phyloP scores from a whole-genome alignment of 1,140 invertebrate genomes.

The Lineus longissimus region DNA sequence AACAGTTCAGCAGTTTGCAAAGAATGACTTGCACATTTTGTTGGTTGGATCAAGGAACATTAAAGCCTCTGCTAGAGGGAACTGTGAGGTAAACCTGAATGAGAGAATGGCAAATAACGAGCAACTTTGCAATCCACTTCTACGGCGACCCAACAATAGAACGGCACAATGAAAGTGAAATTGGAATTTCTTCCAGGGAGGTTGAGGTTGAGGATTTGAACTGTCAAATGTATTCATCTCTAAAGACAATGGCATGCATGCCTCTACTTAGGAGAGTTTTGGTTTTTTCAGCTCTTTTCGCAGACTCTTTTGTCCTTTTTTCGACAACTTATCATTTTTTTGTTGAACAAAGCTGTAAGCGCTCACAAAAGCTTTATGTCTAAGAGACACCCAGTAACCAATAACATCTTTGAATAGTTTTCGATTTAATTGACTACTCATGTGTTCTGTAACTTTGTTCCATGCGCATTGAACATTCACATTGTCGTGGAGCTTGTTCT shows the following conservation, averaged over 20 bases:
- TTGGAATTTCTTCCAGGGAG: background rate
- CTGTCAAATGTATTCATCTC: background rate
- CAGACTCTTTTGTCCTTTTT: no score
- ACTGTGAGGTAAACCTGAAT: background rate
- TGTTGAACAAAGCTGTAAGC: no score
- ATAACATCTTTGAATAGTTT: background rate
- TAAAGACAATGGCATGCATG: background rate
- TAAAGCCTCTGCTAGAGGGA: background rate
- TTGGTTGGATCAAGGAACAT: background rate
- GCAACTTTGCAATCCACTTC: no score
- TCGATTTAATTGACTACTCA: no score
- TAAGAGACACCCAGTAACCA: no score
- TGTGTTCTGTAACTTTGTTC: no score
- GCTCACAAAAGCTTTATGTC: no score
- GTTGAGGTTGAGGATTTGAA: background rate
- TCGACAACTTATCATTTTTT: no score
- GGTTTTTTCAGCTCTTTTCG: no score
- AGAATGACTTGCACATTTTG: background rate
- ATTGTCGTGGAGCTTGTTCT: no score
- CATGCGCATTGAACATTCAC: no score
- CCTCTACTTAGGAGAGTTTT: background rate
- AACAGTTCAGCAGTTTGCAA: background rate
- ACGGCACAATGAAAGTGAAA: background rate
- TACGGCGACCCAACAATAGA: background rate
- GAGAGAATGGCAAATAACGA: background rate